phyloP scores from a whole-genome alignment of 2,888 invertebrate genomes.

The Tethea ocularis region DNA sequence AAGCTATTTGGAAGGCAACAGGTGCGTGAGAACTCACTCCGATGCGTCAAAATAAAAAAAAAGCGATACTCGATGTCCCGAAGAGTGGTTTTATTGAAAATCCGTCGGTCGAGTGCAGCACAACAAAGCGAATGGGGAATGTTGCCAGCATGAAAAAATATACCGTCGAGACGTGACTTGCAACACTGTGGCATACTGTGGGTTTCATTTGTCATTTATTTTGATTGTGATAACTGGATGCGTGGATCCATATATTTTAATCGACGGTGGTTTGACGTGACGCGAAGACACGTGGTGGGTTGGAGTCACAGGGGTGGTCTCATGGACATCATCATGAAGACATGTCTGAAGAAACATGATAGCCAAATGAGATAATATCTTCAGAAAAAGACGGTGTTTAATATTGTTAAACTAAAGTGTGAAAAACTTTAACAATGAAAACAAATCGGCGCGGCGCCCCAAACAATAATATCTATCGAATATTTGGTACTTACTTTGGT shows the following conservation, averaged over 20 bases:
- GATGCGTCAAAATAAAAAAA: conserved; percentile 47
- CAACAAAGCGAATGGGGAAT: conserved; percentile 73
- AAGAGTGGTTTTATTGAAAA: conserved; percentile 77
- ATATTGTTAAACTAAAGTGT: too few relatives aligned
- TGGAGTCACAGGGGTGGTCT: conserved; percentile 2
- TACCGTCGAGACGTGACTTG: conserved; percentile 72
- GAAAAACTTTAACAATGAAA: too few relatives aligned
- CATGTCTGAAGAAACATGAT: too few relatives aligned
- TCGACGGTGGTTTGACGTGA: conserved; percentile 26
- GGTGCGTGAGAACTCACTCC: conserved; percentile 76
- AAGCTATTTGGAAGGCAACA: conserved; percentile 40
- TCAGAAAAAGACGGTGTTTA: too few relatives aligned
- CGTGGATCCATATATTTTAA: conserved; percentile 50
- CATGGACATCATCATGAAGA: too few relatives aligned
- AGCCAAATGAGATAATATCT: too few relatives aligned
- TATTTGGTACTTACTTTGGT: too few relatives aligned
- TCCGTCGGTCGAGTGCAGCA: conserved; percentile 62
- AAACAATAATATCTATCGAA: too few relatives aligned
- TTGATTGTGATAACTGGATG: conserved; percentile 80
- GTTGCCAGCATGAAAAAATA: conserved; percentile 66
- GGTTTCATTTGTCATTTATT: conserved; percentile 84
- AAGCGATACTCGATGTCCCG: conserved; percentile 65
- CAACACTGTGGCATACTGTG: conserved; percentile 53
- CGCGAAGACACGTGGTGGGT: neutral
- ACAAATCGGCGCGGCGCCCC: too few relatives aligned